Base-by-base conservation (phyloP, 37 sponge, comb jelly and placozoan genomes). In the Tethya wilhelma region DNA sequence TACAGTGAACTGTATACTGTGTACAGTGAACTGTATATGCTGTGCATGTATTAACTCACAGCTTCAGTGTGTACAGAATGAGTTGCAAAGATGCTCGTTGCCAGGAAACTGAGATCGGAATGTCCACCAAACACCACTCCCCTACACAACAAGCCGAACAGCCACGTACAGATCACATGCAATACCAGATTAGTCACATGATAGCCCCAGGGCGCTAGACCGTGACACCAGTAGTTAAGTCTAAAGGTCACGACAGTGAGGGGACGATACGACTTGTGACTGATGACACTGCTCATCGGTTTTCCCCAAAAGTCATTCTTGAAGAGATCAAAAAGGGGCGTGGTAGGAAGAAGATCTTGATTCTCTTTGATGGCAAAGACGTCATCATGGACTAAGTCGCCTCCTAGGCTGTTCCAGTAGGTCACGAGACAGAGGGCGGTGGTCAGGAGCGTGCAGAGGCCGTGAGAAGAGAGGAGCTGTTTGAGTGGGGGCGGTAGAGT, bases 211-310 rank as follows among this genome's bases (percentile, higher is more conserved):
- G 94, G 91, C 25, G 80, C 67, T 38, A 96, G 75, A 1, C 69
- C 91, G 75, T 90, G 87, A 8, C 93, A 57, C 1, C 42, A 19
- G 77, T 89, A 96, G 74, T 96, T 96, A 8, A 90, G 53, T 20
- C 97, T 78, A 68, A 96, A 96, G 8, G 89, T 86, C 14, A 90
- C 78, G 20, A 87, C 74, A 34, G 93, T 93, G 32, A 96, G 80
- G 1, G 96, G 96, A 4, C 96, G 81, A 41, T 90, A 96, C 34
- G 96, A 96, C 71, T 96, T 93, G 89, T 96, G 97, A 56, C 97
- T 96, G 53, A 56, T 69, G 26, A 57, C 55, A 56, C 80, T 84
- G 0, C 45, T 55, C 83, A 96, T 92, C 4, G 86, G 76, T 59
- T 81, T 84, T 1, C 96, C 96, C 96, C 96, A 96, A 70, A 96